These are phyloP conservation scores for Acropora tenuis DNA, from an alignment of 64 coral and sea anemone genomes.

Conservation along the genomic window DNA sequence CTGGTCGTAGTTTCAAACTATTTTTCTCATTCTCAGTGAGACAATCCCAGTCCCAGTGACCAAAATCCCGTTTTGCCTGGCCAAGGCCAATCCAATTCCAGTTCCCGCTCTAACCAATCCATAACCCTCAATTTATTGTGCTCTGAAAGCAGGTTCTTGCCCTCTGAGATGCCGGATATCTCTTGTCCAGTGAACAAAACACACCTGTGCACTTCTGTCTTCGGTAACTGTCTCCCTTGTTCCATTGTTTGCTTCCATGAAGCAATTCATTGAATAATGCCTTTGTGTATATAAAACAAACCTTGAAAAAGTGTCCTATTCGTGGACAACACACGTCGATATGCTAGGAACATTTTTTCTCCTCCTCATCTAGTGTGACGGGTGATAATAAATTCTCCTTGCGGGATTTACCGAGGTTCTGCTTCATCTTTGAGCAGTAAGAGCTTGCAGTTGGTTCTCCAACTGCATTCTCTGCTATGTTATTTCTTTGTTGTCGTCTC, in stretches of 20 bases:
- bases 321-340: conserved; percentile 68
- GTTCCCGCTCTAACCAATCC: conserved; percentile 79
- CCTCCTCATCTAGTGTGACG: conserved; percentile 62
- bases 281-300: conserved; percentile 68
- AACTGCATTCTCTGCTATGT: not conserved
- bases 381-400: conserved; percentile 64
- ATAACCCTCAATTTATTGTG: too few relatives aligned
- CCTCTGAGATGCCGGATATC: not conserved
- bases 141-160: conserved; percentile 57
- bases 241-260: conserved; percentile 35
- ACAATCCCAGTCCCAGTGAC: not conserved
- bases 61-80: not conserved
- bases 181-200: not conserved
- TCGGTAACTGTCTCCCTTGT: conserved; percentile 41
- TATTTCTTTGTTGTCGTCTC: not conserved
- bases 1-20: not conserved
- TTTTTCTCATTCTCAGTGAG: not conserved
- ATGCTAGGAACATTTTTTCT: conserved; percentile 54
- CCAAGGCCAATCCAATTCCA: too few relatives aligned
- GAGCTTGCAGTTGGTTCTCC: not conserved
- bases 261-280: conserved; percentile 29
- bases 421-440: conserved; percentile 62
- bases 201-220: conserved; percentile 9
- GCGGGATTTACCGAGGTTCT: conserved; percentile 61
- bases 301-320: conserved; percentile 71